Conservation (phyloP, 1,140 invertebrate species). For the Orchesella cincta region DNA sequence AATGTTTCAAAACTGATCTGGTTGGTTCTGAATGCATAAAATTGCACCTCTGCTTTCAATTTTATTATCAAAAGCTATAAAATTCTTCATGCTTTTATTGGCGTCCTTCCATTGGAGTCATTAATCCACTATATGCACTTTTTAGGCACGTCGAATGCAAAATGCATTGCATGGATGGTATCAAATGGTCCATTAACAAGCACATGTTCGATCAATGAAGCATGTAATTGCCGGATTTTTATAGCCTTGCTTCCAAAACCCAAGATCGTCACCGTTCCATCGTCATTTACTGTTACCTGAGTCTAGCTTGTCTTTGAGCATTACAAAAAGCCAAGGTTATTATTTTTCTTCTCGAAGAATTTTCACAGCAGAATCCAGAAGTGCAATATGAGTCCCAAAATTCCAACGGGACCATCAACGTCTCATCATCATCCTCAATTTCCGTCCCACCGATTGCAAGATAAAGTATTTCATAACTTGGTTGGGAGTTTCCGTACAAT, state of each 20-base stretch:
- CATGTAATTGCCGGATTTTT: slow-evolving; percentile 11
- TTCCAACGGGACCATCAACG: neutral
- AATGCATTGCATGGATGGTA: neutral
- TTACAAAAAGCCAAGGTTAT: too few relatives aligned
- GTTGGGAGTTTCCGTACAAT: neutral
- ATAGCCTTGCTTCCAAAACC: neutral
- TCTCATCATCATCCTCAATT: neutral
- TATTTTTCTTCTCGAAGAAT: neutral
- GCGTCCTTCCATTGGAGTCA: too few relatives aligned
- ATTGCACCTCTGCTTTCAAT: too few relatives aligned
- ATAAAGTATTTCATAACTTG: neutral
- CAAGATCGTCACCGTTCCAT: too few relatives aligned
- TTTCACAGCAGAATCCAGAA: neutral
- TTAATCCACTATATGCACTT: too few relatives aligned
- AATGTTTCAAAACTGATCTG: too few relatives aligned
- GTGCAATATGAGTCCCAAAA: neutral
- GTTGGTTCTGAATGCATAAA: too few relatives aligned
- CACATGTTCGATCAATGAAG: slow-evolving; percentile 2
- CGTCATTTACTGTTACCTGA: too few relatives aligned
- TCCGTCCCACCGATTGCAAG: neutral
- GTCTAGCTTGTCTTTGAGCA: too few relatives aligned
- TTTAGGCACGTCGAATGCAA: neutral
- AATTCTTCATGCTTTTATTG: too few relatives aligned
- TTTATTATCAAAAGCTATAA: too few relatives aligned
- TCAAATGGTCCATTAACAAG: slow-evolving; percentile 5